Evolutionary conservation across 2,113 vertebrate genomes (phyloP).

Genomic region (Cyrtonyx montezumae): DNA sequence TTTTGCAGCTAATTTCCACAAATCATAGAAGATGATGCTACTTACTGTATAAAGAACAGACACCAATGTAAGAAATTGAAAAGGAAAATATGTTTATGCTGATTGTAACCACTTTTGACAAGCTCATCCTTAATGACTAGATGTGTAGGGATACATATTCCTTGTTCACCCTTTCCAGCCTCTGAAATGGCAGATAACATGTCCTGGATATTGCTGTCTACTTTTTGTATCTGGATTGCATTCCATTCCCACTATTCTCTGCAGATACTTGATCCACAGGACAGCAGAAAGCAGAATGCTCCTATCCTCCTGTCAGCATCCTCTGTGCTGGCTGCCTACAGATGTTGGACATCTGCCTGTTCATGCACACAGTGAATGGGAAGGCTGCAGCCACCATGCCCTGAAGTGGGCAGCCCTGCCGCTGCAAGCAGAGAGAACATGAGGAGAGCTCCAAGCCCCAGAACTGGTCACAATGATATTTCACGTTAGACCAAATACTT

Average conservation of each 20-base stretch:
- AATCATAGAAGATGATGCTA: background rate
- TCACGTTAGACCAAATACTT: background rate
- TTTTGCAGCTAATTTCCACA: constrained; percentile 10
- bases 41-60: background rate
- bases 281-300: background rate
- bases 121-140: background rate
- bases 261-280: background rate
- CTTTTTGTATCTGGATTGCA: background rate
- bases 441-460: background rate
- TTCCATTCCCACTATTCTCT: background rate
- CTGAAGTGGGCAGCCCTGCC: background rate
- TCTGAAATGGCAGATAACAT: background rate
- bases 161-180: background rate
- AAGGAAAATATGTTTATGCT: background rate
- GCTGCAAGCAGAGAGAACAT: background rate
- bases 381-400: background rate
- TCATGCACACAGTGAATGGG: rapidly evolving
- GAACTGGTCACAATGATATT: rapidly evolving
- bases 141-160: background rate
- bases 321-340: background rate
- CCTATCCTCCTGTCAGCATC: rapidly evolving
- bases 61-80: background rate
- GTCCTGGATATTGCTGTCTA: background rate
- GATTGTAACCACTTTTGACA: constrained; percentile 18
- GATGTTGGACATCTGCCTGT: constrained; percentile 9